Evolutionary conservation across 30 jellyfish, hydroid and myxozoan genomes (phyloP).

Genomic region (Aurelia sp.): DNA sequence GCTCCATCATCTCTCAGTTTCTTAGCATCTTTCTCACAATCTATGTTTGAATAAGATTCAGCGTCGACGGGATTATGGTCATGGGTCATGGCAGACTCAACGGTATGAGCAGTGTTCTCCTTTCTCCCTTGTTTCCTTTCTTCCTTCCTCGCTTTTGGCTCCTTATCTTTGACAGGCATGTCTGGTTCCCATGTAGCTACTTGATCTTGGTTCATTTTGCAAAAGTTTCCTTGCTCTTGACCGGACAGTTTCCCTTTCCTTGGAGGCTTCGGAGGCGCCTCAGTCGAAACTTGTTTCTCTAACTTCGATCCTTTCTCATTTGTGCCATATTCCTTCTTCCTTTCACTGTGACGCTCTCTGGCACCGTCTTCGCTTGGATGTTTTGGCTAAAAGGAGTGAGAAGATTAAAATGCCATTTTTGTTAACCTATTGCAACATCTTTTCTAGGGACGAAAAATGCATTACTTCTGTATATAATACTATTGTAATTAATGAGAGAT

Average conservation of each 20-base stretch:
- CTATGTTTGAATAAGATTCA: not conserved
- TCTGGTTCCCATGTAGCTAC: not conserved
- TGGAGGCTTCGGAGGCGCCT: constrained; percentile 70
- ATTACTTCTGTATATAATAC: too few species aligned
- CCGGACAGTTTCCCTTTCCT: constrained; percentile 36
- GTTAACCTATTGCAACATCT: too few species aligned
- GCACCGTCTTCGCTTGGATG: constrained; percentile 7
- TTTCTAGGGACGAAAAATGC: too few species aligned
- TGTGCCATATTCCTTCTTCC: constrained; percentile 22
- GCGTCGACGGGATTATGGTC: not conserved
- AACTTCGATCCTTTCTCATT: too few species aligned
- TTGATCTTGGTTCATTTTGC: not conserved
- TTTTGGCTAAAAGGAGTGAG: constrained; percentile 13
- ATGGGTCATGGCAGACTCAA: not conserved
- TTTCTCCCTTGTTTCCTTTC: constrained; percentile 24
- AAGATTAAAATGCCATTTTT: too few species aligned
- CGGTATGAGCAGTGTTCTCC: not conserved
- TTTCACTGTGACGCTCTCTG: constrained; percentile 1
- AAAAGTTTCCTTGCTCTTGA: not conserved
- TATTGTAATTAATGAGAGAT: too few species aligned
- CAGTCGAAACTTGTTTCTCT: not conserved
- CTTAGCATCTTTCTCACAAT: too few species aligned
- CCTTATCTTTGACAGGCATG: not conserved
- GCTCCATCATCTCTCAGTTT: too few species aligned
- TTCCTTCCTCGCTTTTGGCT: not conserved